Evolutionary conservation across 2,797 vertebrate genomes (phyloP), one percentile per base, ranked within the genome.

Genomic region (Periophthalmus magnuspinnatus): DNA sequence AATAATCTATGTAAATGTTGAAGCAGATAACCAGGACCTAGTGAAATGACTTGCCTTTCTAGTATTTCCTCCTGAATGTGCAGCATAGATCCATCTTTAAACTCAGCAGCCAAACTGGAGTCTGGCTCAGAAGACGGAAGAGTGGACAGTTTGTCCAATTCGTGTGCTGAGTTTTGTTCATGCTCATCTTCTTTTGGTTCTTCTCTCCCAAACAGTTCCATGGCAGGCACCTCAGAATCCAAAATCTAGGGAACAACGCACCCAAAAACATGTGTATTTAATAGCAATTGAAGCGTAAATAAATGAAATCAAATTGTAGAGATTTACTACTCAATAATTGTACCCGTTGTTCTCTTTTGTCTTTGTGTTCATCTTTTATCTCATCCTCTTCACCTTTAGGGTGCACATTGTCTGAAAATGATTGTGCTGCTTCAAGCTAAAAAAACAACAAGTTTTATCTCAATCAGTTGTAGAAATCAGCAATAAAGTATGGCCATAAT

Each of bases 371-470:
- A 1, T 76, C 64, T 9, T 80, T 74, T 50, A 9, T 6, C 13
- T 19, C 24, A n/a, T 66, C 67, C 16, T 13, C 52, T 2, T 76
- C 75, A 21, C 65, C 76, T 28, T 72, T 58, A 17, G 73, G 28
- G 24, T 65, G 72, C 65, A 81, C 74, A 9, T 69, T 80, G 54
- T 85, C 77, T 38, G 81, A 47, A 0, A 48, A n/a, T 56, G 75
- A 38, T 0, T 65, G 67, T 9, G 38, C 11, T 55, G 71, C 81
- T 57, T 85, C 86, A 56, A 60, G 70, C 90, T 91, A 8, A 50
- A 65, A 33, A 5, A 32, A 57, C 55, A 24, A 11, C 21, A n/a
- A n/a, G n/a, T n/a, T n/a, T n/a, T n/a, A n/a, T n/a, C n/a, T n/a
- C n/a, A 50, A 45, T 21, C 11, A 62, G 54, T 14, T 56, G 50